Base-by-base conservation (phyloP, 2,113 vertebrate species). In the Eulemur rufifrons region DNA sequence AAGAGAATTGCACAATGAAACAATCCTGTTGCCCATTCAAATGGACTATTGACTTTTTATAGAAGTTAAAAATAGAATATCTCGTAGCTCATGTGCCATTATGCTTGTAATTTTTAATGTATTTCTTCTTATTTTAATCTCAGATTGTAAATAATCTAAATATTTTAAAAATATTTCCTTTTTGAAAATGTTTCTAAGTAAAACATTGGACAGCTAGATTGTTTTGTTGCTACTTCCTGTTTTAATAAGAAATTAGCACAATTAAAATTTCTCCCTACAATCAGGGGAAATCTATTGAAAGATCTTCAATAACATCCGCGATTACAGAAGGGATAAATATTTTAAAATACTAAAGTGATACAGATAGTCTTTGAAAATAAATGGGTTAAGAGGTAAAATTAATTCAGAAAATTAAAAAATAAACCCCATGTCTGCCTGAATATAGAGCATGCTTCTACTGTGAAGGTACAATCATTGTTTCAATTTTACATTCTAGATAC, bases 1-100 rank as follows among this genome's bases (percentile, higher is more conserved):
- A 52, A 25, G 39, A 95, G 73, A 74, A 95, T 8, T 89, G 21
- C 5, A 82, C 88, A 83, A 76, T 89, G 78, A 96, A 96, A 94
- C 50, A 78, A 92, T 68, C 86, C 25, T 68, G 25, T 11, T 64
- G 39, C 37, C 15, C 34, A 71, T 64, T 59, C 69, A 93, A 97
- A 91, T 47, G 59, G 20, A 81, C 8, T 81, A 3, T 9, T 78
- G 56, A 83, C 27, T 56, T 93, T 83, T 61, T 94, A 52, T 5
- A 95, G 45, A 95, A 89, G 18, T 61, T 69, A 89, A 95, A 61
- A 78, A 92, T 45, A 66, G 77, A 89, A 68, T 8, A 90, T 27
- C 14, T 47, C 17, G 32, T 34, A 83, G 17, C 27, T 83, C 23
- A 39, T 20, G 18, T 61, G 4, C 66, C 76, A 76, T 91, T 83